Percentiles rank a stretch among this genome's conserved stretches.
Evolutionary conservation across 2,797 vertebrate species (phyloP).

Genomic region (Propithecus deckenii): DNA sequence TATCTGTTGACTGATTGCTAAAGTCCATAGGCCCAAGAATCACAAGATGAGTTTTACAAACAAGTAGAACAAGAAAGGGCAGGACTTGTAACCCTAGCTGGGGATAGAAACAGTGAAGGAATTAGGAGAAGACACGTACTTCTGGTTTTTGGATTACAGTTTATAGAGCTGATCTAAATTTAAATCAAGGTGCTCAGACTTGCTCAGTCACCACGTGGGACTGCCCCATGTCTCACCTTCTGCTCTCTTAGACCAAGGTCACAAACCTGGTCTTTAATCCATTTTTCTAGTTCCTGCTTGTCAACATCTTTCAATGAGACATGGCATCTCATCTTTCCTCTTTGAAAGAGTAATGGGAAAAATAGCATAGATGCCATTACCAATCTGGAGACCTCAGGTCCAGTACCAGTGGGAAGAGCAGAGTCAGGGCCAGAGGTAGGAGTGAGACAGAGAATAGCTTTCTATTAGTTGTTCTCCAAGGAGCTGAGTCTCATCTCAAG

Average conservation of each 20-base stretch:
- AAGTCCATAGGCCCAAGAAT: background rate
- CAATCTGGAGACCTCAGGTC: background rate
- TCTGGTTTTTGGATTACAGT: background rate
- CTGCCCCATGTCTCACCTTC: background rate
- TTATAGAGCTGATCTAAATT: constrained; percentile 45
- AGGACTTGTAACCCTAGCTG: background rate
- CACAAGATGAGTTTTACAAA: constrained; percentile 3
- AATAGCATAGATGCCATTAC: background rate
- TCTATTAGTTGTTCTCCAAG: background rate
- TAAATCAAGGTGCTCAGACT: constrained; percentile 24
- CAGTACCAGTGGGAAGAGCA: background rate
- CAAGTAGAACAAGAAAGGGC: background rate
- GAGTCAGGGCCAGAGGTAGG: background rate
- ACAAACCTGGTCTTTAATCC: background rate
- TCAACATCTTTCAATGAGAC: background rate
- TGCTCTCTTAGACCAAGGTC: background rate
- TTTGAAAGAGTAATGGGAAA: background rate
- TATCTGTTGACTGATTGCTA: background rate
- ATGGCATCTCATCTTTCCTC: background rate
- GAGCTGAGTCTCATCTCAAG: background rate
- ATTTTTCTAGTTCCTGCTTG: constrained; percentile 37
- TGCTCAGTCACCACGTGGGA: background rate
- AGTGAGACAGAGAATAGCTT: background rate
- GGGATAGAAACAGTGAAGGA: background rate
- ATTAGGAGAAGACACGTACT: background rate